A percentile compares a stretch with the other conserved stretches of the same genome.
These are phyloP conservation scores for Centropyge bicolor DNA, from an alignment of 2,797 vertebrate species.

Conservation along the genomic window DNA sequence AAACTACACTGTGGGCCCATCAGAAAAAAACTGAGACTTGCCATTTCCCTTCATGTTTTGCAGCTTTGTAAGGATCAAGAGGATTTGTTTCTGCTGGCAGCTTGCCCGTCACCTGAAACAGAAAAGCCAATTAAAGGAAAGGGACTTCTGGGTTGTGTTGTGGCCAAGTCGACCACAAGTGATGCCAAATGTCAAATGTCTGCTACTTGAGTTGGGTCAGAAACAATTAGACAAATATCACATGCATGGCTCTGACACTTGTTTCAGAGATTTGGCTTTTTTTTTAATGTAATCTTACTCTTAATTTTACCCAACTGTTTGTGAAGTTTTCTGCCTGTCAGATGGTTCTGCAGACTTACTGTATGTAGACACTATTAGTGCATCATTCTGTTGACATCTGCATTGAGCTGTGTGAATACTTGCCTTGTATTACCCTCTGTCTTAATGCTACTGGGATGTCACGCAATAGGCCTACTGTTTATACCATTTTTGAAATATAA, in stretches of 20 bases:
- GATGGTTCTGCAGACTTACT: neutral
- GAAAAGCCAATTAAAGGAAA: conserved; percentile 50
- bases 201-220: conserved; percentile 23
- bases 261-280: neutral
- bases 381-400: conserved; percentile 9
- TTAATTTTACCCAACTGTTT: neutral
- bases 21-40: conserved; percentile 40
- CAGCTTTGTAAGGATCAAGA: conserved; percentile 77
- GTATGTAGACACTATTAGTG: neutral
- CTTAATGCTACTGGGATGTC: neutral
- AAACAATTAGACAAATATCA: conserved; percentile 34
- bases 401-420: neutral
- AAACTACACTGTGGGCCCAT: conserved; percentile 46
- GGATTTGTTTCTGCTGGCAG: conserved; percentile 79
- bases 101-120: conserved; percentile 74
- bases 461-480: neutral
- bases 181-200: conserved; percentile 52
- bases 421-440: neutral
- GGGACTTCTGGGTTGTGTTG: conserved; percentile 36
- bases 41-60: conserved; percentile 63
- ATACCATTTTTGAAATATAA: neutral
- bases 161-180: conserved; percentile 25
- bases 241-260: neutral
- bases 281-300: neutral
- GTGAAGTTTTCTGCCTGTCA: neutral